Conservation (phyloP, 2,888 invertebrate genomes). For the Scaptomyza reducta region DNA sequence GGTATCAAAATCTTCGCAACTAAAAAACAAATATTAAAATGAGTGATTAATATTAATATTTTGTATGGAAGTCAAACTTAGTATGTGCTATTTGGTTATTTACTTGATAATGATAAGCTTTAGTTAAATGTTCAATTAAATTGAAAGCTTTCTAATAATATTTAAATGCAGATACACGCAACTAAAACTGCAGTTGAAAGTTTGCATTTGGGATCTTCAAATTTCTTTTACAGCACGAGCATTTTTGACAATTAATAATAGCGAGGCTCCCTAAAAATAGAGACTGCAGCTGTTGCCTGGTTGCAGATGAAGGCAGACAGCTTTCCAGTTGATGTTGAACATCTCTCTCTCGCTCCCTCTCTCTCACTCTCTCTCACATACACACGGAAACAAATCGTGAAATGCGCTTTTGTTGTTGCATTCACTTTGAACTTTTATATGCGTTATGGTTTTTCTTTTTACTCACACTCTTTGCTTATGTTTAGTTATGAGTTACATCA, state of each 20-base stretch:
- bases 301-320: slow-evolving; percentile 40
- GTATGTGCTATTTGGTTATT: too few relatives aligned
- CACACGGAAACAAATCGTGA: slow-evolving; percentile 10
- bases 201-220: neutral
- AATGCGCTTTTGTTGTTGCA: slow-evolving; percentile 38
- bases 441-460: slow-evolving; percentile 12
- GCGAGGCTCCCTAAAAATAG: slow-evolving; percentile 61
- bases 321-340: slow-evolving; percentile 60
- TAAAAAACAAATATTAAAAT: slow-evolving; percentile 21
- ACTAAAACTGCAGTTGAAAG: slow-evolving; percentile 2
- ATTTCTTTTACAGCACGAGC: slow-evolving; percentile 13
- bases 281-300: slow-evolving; percentile 49
- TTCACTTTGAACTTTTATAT: slow-evolving; percentile 19
- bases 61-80: neutral
- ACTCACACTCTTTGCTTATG: slow-evolving; percentile 42
- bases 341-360: slow-evolving; percentile 1
- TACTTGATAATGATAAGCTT: too few relatives aligned
- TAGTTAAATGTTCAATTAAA: too few relatives aligned
- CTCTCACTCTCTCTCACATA: slow-evolving; percentile 11
- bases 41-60: neutral
- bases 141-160: neutral
- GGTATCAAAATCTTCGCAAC: slow-evolving; percentile 57
- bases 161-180: neutral
- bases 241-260: slow-evolving; percentile 47
- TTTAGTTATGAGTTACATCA: slow-evolving; percentile 59